phyloP scores from a whole-genome alignment of 2,113 vertebrate genomes.

The Callospermophilus lateralis region DNA sequence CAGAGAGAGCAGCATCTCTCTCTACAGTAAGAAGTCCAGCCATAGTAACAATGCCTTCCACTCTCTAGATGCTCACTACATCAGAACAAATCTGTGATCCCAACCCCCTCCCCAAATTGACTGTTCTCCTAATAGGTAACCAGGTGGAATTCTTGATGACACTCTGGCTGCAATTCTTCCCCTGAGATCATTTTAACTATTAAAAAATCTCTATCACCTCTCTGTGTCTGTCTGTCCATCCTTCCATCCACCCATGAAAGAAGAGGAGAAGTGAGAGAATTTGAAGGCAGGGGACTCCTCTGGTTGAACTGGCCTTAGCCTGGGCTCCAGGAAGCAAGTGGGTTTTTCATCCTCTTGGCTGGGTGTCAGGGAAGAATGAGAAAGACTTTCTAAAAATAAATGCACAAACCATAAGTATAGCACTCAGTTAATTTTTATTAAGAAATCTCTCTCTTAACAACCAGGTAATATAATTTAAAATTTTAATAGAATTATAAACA shows the following conservation, averaged over 20 bases:
- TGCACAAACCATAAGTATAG: background rate
- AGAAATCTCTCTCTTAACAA: background rate
- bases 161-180: background rate
- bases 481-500: background rate
- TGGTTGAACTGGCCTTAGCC: background rate
- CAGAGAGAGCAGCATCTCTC: background rate
- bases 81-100: background rate
- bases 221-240: background rate
- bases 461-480: background rate
- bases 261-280: background rate
- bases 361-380: background rate
- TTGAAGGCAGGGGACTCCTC: background rate
- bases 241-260: background rate
- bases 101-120: background rate
- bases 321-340: background rate
- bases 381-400: conserved; percentile 38
- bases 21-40: background rate
- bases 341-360: background rate
- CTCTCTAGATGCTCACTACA: background rate
- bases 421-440: background rate
- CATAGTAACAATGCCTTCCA: background rate
- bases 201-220: background rate
- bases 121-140: background rate
- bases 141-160: background rate
- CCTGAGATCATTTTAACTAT: background rate